Evolutionary conservation across 2,797 vertebrate genomes (phyloP), one percentile per base, ranked within the genome.

Genomic region (Choloepus didactylus): DNA sequence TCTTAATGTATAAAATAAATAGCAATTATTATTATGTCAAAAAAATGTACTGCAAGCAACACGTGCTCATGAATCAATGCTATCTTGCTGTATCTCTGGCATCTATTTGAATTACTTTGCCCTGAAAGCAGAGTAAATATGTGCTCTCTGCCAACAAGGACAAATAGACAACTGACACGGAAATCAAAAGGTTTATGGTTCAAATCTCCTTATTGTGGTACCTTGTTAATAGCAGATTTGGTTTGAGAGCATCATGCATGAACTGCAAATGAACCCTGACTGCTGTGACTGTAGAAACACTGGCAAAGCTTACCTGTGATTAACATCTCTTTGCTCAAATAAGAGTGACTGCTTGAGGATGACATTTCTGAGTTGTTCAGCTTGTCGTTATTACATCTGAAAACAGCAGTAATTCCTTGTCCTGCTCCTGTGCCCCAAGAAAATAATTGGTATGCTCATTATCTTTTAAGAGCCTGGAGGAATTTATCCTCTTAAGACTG

Each of bases 401-500:
- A 97, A 97, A 89, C 9, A 89, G 31, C 19, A 85, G 72, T 94
- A 89, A 94, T 96, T 94, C 77, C 92, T 97, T 3, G 19, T 66
- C n/a, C 6, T 96, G 3, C 66, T 88, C 31, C 69, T 38, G 27
- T 4, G 94, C 76, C 44, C 56, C 66, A 76, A 95, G 75, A 93
- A 93, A 97, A 96, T 97, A 97, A 98, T 96, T 98, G 96, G 14
- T 14, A 14, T 59, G 19, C 81, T 98, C 85, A 96, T 97, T 98
- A 97, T 25, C 67, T 97, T 97, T 97, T 49, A 93, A 81, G 70
- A 97, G 9, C 70, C 87, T 27, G 92, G 35, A 96, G 89, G 90
- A 97, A 97, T 95, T 92, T 93, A 83, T 64, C 6, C 10, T 91
- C 59, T 93, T 89, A 83, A 16, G 44, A 73, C 25, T 51, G 6